Conservation (phyloP, 2,888 invertebrate species). For the Ochropleura leucogaster region DNA sequence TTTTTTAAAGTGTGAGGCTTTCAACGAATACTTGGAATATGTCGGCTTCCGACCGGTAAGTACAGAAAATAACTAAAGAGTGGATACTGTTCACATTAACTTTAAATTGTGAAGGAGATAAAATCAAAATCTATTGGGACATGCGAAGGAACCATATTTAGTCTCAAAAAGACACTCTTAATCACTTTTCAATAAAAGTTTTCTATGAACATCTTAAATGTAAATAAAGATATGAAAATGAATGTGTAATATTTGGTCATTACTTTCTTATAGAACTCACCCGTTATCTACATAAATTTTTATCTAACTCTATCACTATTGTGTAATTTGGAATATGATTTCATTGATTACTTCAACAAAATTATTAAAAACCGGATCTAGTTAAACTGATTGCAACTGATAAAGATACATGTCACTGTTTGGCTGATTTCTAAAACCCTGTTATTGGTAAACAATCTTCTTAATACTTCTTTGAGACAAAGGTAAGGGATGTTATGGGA, state of each 20-base stretch:
- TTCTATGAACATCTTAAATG: neutral
- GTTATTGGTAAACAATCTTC: neutral
- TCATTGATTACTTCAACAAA: neutral
- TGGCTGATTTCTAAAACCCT: neutral
- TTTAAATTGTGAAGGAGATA: conserved; percentile 3
- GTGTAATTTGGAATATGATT: conserved; percentile 3
- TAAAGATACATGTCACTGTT: neutral
- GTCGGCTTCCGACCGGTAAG: conserved; percentile 78
- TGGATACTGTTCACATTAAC: neutral
- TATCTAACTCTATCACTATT: conserved; percentile 8
- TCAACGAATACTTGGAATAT: conserved; percentile 78
- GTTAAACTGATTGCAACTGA: neutral
- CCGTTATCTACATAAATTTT: conserved; percentile 12
- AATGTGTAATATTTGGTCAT: neutral
- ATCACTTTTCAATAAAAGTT: neutral
- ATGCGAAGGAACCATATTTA: conserved; percentile 7
- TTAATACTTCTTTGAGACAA: neutral
- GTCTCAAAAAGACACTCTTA: neutral
- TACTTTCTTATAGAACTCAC: neutral
- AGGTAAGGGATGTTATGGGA: neutral
- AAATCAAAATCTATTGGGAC: conserved; percentile 13
- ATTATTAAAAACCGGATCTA: neutral
- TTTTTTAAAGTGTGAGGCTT: conserved; percentile 76
- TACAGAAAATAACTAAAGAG: conserved; percentile 25
- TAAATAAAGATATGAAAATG: neutral